Evolutionary conservation across 2,113 vertebrate species (phyloP).

Genomic region (Cettia cetti): DNA sequence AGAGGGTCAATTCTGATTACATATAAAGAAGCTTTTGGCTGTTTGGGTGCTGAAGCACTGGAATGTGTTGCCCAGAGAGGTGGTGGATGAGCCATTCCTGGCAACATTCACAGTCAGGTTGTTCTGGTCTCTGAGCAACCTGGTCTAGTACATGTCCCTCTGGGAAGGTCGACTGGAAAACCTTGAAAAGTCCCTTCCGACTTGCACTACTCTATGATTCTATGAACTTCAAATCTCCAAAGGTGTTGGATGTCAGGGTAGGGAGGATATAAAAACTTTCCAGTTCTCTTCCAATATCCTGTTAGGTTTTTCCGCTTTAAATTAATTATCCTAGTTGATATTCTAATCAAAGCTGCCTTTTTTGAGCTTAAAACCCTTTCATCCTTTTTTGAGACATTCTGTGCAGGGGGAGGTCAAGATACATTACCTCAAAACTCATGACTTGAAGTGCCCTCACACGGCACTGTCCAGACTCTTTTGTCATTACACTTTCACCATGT

Average conservation of each 20-base stretch:
- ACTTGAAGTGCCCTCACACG: rapidly evolving
- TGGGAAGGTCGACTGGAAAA: background rate
- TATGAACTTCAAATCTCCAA: background rate
- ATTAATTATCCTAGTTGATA: background rate
- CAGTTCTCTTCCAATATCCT: background rate
- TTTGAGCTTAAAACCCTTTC: background rate
- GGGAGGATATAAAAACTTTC: background rate
- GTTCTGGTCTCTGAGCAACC: background rate
- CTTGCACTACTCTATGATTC: background rate
- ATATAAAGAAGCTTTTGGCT: background rate
- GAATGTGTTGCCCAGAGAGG: background rate
- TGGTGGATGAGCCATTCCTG: background rate
- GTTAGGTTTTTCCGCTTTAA: background rate
- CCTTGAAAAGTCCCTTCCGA: background rate
- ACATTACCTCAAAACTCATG: background rate
- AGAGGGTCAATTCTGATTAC: rapidly evolving
- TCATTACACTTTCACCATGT: background rate
- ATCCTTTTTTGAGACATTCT: background rate
- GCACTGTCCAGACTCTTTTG: background rate
- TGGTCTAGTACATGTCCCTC: background rate
- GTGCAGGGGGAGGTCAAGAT: background rate
- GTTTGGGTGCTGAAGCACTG: background rate
- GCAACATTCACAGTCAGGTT: background rate
- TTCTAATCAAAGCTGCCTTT: background rate
- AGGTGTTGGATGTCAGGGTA: background rate